Base-by-base conservation (phyloP, 2,888 invertebrate genomes). In the Tetranychus truncatus region DNA sequence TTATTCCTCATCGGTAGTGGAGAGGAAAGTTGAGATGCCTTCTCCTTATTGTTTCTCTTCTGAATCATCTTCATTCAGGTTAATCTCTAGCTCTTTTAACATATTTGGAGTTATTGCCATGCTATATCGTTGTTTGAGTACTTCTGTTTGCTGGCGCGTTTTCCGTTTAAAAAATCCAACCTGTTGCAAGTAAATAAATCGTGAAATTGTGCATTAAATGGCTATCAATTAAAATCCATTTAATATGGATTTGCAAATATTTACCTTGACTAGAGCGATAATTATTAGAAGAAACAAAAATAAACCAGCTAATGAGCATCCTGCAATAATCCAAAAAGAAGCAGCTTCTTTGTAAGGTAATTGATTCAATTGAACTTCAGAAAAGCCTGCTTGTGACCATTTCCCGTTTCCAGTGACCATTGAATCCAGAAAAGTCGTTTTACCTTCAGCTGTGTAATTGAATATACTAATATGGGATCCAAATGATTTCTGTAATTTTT, bases 141-240 rank as follows among this genome's bases (percentile, higher is more conserved):
- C 69, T 69, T 69, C 24, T 4, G 20, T 20, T 21, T 69, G 21
- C 24, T 69, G n/a, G 0, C 69, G 24, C 4, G 18, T 69, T 20
- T 69, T 69, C 24, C 69, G 6, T 20, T 69, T 0, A 20, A 69
- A 69, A 69, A 69, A 69, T 69, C 69, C 69, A 21, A 69, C 24
- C 69, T 69, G 4, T 34, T 34, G 4, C 34, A 69, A 69, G 11
- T 20, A 34, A 34, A 3, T 34, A 34, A 34, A 2, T 34, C 34
- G 3, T 34, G 34, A 34, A 21, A 21, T 21, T 21, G 1, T 21
- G 21, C 21, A 21, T 21, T 21, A 21, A 21, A 21, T 21, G 21
- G 21, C 1, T 21, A 1, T n/a, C 1, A 46, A 46, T 46, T 46
- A 2, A 9, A 9, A 11, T 1, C 11, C 2, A 46, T 46, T 46